Evolutionary conservation across 2,113 vertebrate genomes (phyloP), one percentile per base, ranked within the genome.

Genomic region (Ramphastos sulfuratus): DNA sequence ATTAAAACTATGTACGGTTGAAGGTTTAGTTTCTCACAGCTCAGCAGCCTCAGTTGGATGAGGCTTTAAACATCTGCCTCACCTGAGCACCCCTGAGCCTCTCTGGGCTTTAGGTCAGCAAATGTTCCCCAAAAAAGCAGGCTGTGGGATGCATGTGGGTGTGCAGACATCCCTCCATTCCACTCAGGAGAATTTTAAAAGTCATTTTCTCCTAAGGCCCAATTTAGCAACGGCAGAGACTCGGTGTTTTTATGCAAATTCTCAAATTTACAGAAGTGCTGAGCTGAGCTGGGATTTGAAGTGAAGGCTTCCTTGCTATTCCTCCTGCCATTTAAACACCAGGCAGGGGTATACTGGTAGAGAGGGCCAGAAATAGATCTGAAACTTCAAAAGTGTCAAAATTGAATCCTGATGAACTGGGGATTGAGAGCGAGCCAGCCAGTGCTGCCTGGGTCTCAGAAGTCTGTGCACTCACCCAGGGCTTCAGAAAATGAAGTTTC

Each of bases 231-330:
- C 70, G 0, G 91, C 23, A 92, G 59, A 87, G 81, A 42, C 59
- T 82, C 54, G 78, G 46, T 79, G 59, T 33, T 82, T 95, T 92
- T 37, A 87, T 89, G 89, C 37, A 86, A 87, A 94, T 94, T 82
- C 56, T 93, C 61, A n/a, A 87, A 93, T 92, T 84, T 82, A 89
- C 86, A 79, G 71, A 89, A 93, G 64, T 52, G 64, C 87, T 65
- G 92, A 92, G 82, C 75, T 87, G 77, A 93, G 56, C 37, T 59
- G 77, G 50, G 67, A 84, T 92, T 93, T 85, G 71, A 82, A 82
- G 55, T 2, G 46, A 94, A 84, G 71, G 55, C 25, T 95, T 91
- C 82, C 52, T 87, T 79, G 63, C 78, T 93, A 6, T 93, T 87
- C 30, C 74, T 87, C 74, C 81, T 92, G 91, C 81, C 67, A 33